Conservation (phyloP, 2,888 invertebrate species). For the Zaprionus obscuricornis region DNA sequence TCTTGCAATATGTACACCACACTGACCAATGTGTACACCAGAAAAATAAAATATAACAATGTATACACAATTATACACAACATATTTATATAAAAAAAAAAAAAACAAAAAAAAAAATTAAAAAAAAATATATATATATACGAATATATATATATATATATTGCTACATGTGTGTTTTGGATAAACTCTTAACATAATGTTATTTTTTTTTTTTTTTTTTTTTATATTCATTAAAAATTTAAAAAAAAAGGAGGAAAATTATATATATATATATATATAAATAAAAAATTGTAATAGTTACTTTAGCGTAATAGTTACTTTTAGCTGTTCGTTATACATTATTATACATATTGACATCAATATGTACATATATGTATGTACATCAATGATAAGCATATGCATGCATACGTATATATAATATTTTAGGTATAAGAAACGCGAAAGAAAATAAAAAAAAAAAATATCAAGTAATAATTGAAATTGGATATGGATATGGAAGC, state of each 20-base stretch:
- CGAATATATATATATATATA: slow-evolving; percentile 3
- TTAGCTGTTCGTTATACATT: slow-evolving; percentile 57
- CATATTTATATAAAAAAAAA: too few relatives aligned
- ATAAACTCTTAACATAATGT: slow-evolving; percentile 29
- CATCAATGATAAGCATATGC: slow-evolving; percentile 21
- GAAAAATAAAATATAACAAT: neutral
- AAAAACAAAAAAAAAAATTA: too few relatives aligned
- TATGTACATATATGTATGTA: slow-evolving; percentile 29
- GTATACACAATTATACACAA: neutral
- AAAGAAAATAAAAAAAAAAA: neutral
- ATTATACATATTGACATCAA: slow-evolving; percentile 34
- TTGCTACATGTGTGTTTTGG: slow-evolving; percentile 1
- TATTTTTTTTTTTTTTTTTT: slow-evolving; percentile 23
- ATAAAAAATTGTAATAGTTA: slow-evolving; percentile 58
- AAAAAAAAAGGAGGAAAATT: too few relatives aligned
- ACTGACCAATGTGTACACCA: too few relatives aligned
- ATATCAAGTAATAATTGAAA: too few relatives aligned
- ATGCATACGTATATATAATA: slow-evolving; percentile 1
- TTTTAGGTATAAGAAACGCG: slow-evolving; percentile 5
- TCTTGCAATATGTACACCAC: too few relatives aligned
- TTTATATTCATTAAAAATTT: slow-evolving; percentile 50
- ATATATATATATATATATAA: neutral
- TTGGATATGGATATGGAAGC: too few relatives aligned
- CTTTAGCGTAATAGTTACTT: slow-evolving; percentile 64
- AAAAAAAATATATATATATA: neutral